A percentile compares a stretch with the other conserved stretches of the same genome.
These are phyloP conservation scores for Pseudochirops cupreus DNA, from an alignment of 2,797 vertebrate genomes.

Conservation along the genomic window DNA sequence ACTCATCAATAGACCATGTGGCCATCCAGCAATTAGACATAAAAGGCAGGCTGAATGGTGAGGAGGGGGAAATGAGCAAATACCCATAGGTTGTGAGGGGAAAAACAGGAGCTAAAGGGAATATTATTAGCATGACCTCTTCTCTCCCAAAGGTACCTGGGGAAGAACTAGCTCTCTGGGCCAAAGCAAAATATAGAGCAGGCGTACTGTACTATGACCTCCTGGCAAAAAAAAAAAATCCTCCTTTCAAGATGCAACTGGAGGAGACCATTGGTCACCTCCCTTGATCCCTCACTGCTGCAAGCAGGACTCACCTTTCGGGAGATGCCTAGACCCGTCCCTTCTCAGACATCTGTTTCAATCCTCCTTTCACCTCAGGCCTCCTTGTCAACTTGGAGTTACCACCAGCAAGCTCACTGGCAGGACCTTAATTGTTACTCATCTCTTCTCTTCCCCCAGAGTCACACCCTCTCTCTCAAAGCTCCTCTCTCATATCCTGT, in stretches of 20 bases:
- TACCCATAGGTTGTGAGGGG: too few species aligned
- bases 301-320: too few species aligned
- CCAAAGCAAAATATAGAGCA: not conserved
- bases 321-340: too few species aligned
- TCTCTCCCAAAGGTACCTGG: not conserved
- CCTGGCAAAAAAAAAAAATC: not conserved
- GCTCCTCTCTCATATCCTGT: not conserved
- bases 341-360: too few species aligned
- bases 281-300: too few species aligned
- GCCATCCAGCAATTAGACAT: not conserved
- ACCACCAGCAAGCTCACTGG: not conserved
- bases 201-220: not conserved
- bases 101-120: not conserved
- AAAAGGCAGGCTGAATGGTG: not conserved
- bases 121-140: not conserved
- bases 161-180: not conserved
- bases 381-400: too few species aligned
- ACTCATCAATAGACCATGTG: not conserved
- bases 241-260: not conserved
- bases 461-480: not conserved
- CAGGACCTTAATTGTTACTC: not conserved
- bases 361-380: too few species aligned
- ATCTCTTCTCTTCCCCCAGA: not conserved
- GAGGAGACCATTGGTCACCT: too few species aligned
- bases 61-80: not conserved